Conservation (phyloP, 2,113 vertebrate species). For the Charadrius vociferus region DNA sequence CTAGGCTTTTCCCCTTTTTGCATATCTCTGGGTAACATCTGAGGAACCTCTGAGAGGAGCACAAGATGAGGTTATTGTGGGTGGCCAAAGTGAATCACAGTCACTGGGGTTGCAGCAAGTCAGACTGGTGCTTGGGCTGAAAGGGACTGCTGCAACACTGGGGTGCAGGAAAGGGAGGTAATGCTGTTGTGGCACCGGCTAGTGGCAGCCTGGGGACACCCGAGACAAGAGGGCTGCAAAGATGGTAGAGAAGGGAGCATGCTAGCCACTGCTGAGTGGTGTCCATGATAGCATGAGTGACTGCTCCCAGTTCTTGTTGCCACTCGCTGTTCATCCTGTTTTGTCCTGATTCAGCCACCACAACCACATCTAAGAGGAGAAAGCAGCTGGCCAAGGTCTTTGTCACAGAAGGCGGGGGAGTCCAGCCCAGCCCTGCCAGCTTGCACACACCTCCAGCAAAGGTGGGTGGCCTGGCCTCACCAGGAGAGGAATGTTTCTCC, state of each 20-base stretch:
- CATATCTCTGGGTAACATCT: not conserved
- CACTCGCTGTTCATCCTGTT: not conserved
- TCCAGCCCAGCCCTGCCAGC: not conserved
- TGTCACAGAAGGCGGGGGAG: not conserved
- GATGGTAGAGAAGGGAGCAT: not conserved
- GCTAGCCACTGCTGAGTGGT: not conserved
- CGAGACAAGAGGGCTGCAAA: not conserved
- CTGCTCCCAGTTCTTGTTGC: not conserved
- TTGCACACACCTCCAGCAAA: fast-evolving
- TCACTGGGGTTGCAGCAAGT: not conserved
- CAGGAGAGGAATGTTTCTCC: not conserved
- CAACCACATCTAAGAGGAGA: not conserved
- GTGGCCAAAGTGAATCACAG: not conserved
- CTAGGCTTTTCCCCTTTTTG: not conserved
- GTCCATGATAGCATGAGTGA: not conserved
- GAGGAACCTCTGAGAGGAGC: not conserved
- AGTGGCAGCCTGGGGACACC: not conserved
- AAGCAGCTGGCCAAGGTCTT: not conserved
- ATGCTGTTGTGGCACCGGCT: fast-evolving
- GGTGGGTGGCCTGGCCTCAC: not conserved
- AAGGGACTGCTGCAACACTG: too few relatives aligned
- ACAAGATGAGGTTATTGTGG: not conserved
- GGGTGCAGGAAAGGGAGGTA: not conserved
- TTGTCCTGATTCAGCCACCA: not conserved
- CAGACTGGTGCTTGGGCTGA: not conserved